These are phyloP conservation scores for Gadopsis marmoratus DNA, from an alignment of 2,797 vertebrate species.

Conservation along the genomic window DNA sequence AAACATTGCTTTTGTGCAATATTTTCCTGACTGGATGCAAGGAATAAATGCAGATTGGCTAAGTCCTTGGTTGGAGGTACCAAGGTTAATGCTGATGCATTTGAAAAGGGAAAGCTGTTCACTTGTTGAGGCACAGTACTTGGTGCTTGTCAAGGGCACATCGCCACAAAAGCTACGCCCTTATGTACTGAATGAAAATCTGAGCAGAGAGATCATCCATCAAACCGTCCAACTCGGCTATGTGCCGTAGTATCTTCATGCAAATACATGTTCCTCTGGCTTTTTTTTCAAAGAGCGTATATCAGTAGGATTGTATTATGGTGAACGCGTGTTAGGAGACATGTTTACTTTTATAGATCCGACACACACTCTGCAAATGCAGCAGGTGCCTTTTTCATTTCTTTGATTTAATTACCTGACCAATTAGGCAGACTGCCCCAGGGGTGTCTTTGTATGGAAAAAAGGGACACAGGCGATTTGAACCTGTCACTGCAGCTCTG, in stretches of 20 bases:
- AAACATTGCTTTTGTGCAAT: conserved; percentile 8
- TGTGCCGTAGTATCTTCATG: conserved; percentile 9
- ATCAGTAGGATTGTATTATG: conserved; percentile 72
- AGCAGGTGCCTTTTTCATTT: conserved; percentile 68
- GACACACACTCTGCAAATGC: conserved; percentile 35
- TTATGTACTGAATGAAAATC: conserved; percentile 22
- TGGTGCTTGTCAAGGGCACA: conserved; percentile 29
- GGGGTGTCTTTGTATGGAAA: conserved; percentile 42
- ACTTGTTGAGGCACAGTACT: conserved; percentile 30
- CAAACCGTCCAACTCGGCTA: conserved; percentile 21
- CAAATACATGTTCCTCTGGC: conserved; percentile 33
- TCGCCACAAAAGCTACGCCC: background rate
- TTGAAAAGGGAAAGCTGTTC: conserved; percentile 6
- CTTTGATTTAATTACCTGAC: conserved; percentile 74
- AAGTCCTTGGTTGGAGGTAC: conserved; percentile 12
- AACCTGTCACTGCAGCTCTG: conserved; percentile 44
- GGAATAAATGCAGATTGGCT: background rate
- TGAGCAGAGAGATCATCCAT: conserved; percentile 45
- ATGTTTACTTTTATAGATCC: conserved; percentile 77
- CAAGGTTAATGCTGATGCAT: conserved; percentile 42
- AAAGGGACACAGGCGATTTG: conserved; percentile 57
- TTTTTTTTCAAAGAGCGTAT: conserved; percentile 44
- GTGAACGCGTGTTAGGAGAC: conserved; percentile 57
- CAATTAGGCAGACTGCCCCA: conserved; percentile 76
- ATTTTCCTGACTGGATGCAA: background rate